Base-by-base conservation (phyloP, 2,888 invertebrate genomes). In the Balanococcus diminutus region DNA sequence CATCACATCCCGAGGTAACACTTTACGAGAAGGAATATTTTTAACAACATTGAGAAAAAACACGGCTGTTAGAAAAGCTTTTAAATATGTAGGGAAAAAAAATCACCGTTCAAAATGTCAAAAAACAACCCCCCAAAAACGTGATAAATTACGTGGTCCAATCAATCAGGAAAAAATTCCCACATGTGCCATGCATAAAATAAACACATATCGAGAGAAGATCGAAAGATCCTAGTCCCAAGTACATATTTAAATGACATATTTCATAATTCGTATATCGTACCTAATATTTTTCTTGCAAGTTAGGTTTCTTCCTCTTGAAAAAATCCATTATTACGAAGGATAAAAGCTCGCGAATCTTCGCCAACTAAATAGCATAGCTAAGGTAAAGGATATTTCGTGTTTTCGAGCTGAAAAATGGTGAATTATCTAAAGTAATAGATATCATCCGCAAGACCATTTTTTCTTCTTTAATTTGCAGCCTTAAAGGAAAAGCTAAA, bases 81-180 rank as follows among this genome's bases (percentile, higher is more conserved):
- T 67, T 3, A 67, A 67, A 56, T 3, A 11, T 56, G 22, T 25
- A n/a, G 67, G 1, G 16, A 28, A 28, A 67, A 61, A 61, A 19
- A 61, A 61, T 61, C 61, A 61, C 11, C 25, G 25, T 61, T 16
- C 16, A 67, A 67, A 67, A 67, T 28, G 67, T 67, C 67, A 67
- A 67, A 67, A 67, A 28, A 67, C 67, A 67, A 67, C 22, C 67
- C 16, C n/a, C 28, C 28, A 67, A 19, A 67, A 16, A 28, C 67
- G 16, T 67, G 67, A 67, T 67, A 67, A 67, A 67, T 67, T 67
- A 67, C 67, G 14, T 67, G 28, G 67, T 67, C 16, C 28, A 67
- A 67, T 67, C 67, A 67, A 67, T 67, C 67, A 28, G 28, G 67
- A 28, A 16, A 19, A 67, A 67, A 5, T 67, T 67, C 28, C 61